Base-by-base conservation (phyloP, 92 coral and sea anemone genomes). In the Umimayanthus kanabou region DNA sequence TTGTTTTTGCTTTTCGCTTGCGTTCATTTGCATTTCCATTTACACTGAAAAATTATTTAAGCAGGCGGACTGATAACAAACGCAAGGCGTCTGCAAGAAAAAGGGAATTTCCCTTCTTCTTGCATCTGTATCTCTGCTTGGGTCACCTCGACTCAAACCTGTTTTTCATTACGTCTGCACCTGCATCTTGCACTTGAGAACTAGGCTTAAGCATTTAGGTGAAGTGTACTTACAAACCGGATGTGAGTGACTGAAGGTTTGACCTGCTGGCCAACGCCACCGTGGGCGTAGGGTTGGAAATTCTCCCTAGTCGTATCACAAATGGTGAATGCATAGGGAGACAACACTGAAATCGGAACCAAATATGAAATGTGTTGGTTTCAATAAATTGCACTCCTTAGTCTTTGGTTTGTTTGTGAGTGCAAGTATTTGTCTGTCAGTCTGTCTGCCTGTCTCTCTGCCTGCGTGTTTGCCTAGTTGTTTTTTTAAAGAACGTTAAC, bases 321-420 rank as follows among this genome's bases (percentile, higher is more conserved):
- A 84, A 97, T 97, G 42, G 94, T 91, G 65, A 97, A 92, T 16
- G 99, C 95, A 91, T 92, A 97, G 7, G 99, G 99, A 30, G 99
- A 97, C 49, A 93, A 49, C 72, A 97, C 99, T 97, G 80, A 40
- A 82, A 79, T 55, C 26, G 71, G 22, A 64, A 64, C 80, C 26
- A 57, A 6, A 82, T 33, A 15, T 65, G 28, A 39, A 43, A 7
- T n/a, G n/a, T n/a, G n/a, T n/a, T n/a, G n/a, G n/a, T n/a, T n/a
- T 53, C 49, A 14, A 28, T 7, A 29, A 53, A 85, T 20, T 37
- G 20, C 5, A 39, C 22, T 37, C 73, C 33, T 67, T 20, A 15
- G 29, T 15, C 20, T 7, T 82, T 4, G 23, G 15, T 73, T 2
- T 73, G 64, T 55, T 55, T 55, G 64, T 55, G 37, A 33, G 37